These are phyloP conservation scores for Pangasianodon hypophthalmus DNA, from an alignment of 2,113 vertebrate species.

Conservation along the genomic window DNA sequence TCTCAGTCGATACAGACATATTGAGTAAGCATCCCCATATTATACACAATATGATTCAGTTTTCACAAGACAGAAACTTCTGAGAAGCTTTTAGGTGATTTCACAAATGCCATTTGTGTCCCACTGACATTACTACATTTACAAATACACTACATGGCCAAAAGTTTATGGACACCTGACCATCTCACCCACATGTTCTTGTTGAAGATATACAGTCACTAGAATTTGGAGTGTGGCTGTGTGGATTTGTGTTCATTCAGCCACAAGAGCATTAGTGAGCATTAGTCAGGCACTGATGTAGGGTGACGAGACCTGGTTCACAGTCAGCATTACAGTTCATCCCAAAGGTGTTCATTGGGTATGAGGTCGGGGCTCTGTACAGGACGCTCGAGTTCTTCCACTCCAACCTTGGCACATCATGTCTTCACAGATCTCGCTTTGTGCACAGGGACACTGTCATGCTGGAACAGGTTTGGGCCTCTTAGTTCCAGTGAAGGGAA, in stretches of 20 bases:
- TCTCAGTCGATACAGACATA: not conserved
- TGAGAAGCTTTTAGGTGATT: not conserved
- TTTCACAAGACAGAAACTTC: conserved; percentile 30
- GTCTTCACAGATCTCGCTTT: too few species aligned
- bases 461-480: not conserved
- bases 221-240: not conserved
- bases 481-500: not conserved
- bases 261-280: not conserved
- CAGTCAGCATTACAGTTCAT: not conserved
- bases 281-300: not conserved
- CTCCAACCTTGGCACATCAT: not conserved
- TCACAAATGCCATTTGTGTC: not conserved
- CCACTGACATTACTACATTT: not conserved
- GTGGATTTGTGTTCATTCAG: not conserved
- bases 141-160: not conserved
- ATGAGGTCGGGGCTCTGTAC: not conserved
- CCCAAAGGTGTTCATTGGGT: not conserved
- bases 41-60: not conserved
- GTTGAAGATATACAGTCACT: not conserved
- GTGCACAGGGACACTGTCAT: too few species aligned
- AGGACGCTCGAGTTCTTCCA: not conserved
- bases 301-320: not conserved
- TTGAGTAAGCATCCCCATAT: not conserved
- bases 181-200: not conserved
- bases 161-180: not conserved